Conservation (phyloP, 1,140 invertebrate genomes). For the Fopius arisanus region DNA sequence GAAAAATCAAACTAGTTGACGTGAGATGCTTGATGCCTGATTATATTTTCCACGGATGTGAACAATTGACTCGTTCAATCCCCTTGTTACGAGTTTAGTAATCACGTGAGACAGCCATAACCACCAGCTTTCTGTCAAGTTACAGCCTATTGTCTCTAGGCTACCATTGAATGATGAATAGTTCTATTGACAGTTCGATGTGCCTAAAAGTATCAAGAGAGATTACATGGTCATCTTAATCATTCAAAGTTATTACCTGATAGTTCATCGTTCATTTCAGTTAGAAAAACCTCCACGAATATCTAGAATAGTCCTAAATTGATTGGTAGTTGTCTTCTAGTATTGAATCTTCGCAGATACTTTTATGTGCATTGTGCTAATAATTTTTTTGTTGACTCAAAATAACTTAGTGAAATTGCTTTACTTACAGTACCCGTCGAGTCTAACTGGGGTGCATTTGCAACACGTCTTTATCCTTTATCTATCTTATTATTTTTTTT, state of each 20-base stretch:
- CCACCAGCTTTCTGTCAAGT: constrained; percentile 5
- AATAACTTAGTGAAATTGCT: constrained; percentile 46
- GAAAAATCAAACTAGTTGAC: not conserved
- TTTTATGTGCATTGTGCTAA: constrained; percentile 27
- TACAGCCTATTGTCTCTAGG: not conserved
- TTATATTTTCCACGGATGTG: not conserved
- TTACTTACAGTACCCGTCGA: constrained; percentile 53
- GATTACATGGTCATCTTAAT: not conserved
- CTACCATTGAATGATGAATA: not conserved
- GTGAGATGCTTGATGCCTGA: constrained; percentile 2
- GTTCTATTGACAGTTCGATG: not conserved
- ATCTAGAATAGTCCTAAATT: not conserved
- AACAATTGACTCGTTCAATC: not conserved
- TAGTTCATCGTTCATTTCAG: not conserved
- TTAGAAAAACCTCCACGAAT: not conserved
- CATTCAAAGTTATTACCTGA: not conserved
- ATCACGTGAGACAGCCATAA: not conserved
- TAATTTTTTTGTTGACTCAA: constrained; percentile 19
- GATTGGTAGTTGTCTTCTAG: not conserved
- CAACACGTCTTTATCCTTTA: constrained; percentile 54
- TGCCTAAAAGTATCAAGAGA: constrained; percentile 2
- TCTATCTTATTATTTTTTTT: constrained; percentile 28
- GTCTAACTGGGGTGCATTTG: constrained; percentile 67
- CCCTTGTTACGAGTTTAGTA: not conserved
- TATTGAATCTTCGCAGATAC: not conserved